Percentiles rank a stretch among this genome's conserved stretches.
Conservation (phyloP, 2,888 invertebrate species). For the Chaitophorus viminalis region DNA sequence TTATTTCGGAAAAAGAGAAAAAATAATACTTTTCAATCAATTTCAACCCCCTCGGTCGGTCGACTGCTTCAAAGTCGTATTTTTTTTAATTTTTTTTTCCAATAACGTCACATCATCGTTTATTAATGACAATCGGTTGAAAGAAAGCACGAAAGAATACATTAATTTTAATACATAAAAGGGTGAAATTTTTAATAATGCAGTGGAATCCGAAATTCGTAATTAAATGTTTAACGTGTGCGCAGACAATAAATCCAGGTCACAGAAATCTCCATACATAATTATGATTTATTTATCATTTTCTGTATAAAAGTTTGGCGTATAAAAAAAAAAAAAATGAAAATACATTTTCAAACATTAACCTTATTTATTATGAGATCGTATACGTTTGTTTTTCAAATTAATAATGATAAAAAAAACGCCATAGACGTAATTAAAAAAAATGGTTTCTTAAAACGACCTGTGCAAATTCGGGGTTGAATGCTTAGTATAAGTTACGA, state of each 20-base stretch:
- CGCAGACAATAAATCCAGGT: slow-evolving; percentile 35
- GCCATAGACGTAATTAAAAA: slow-evolving; percentile 21
- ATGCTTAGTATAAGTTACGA: neutral
- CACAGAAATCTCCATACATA: slow-evolving; percentile 39
- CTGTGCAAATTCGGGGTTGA: slow-evolving; percentile 16
- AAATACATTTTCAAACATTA: slow-evolving; percentile 35
- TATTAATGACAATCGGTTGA: slow-evolving; percentile 44
- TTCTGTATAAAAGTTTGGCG: slow-evolving; percentile 48
- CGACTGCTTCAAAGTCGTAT: neutral
- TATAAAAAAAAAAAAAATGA: slow-evolving; percentile 1
- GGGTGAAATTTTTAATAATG: slow-evolving; percentile 41
- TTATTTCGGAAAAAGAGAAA: slow-evolving; percentile 12
- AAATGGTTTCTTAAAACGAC: slow-evolving; percentile 7
- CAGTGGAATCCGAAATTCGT: slow-evolving; percentile 36
- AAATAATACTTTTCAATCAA: slow-evolving; percentile 22
- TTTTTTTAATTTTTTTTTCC: neutral
- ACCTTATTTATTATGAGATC: slow-evolving; percentile 37
- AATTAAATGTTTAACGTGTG: slow-evolving; percentile 25
- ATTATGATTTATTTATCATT: slow-evolving; percentile 54
- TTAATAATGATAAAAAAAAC: neutral
- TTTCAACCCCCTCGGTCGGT: slow-evolving; percentile 2
- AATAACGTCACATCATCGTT: slow-evolving; percentile 30
- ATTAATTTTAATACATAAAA: slow-evolving; percentile 47
- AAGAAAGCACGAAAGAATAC: slow-evolving; percentile 4
- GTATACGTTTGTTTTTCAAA: slow-evolving; percentile 18